A percentile compares a stretch with the other conserved stretches of the same genome.
Evolutionary conservation across 1,140 invertebrate species (phyloP).

Genomic region (Schlechtendalia chinensis): DNA sequence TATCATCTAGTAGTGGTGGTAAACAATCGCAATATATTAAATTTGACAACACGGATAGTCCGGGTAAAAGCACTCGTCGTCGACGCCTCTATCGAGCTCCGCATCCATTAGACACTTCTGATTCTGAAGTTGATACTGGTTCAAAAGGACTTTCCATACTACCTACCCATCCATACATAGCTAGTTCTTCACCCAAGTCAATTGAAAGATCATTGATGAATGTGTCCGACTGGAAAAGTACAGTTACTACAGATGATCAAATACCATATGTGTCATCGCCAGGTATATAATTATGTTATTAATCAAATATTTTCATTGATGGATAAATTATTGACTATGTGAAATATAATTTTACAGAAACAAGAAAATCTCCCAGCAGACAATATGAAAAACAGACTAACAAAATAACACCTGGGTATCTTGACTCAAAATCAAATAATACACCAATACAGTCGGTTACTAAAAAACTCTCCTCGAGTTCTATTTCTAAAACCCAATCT

Average conservation of each 20-base stretch:
- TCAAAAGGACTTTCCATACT: background rate
- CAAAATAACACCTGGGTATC: constrained; percentile 43
- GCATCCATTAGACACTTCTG: constrained; percentile 46
- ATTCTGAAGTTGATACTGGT: constrained; percentile 39
- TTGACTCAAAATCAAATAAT: constrained; percentile 24
- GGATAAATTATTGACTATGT: background rate
- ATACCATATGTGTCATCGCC: background rate
- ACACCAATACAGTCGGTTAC: background rate
- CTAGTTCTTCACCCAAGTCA: constrained; percentile 33
- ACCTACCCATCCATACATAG: background rate
- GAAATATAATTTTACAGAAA: constrained; percentile 56
- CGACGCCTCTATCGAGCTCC: background rate
- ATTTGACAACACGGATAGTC: constrained; percentile 11
- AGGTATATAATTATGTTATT: background rate
- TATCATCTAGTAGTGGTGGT: constrained; percentile 3
- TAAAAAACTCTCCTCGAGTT: constrained; percentile 7
- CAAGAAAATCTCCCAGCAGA: constrained; percentile 53
- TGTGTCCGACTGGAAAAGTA: constrained; percentile 19
- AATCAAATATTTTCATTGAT: background rate
- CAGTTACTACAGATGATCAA: background rate
- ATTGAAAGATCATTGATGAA: constrained; percentile 21
- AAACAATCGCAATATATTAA: constrained; percentile 14
- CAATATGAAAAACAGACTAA: constrained; percentile 55
- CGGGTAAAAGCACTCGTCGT: constrained; percentile 18
- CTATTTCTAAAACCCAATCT: constrained; percentile 47